Evolutionary conservation across 2,797 vertebrate species (phyloP), one percentile per base, ranked within the genome.

Genomic region (Otus scops): DNA sequence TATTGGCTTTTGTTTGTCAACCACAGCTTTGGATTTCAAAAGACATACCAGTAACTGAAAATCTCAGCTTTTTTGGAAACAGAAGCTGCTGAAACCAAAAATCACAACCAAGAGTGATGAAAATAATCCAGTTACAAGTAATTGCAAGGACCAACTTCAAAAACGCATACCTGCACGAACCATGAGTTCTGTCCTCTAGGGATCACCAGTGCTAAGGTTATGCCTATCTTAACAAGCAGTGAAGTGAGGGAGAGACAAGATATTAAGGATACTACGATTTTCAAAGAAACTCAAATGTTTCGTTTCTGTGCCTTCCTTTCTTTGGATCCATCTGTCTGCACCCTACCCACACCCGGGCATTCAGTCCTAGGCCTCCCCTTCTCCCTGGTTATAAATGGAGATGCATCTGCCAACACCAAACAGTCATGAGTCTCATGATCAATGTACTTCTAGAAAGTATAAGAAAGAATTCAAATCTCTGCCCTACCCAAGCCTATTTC

Each of bases 401-500:
- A 30, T 53, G 28, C 28, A 56, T 39, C 36, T 75, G 21, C 9
- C 27, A 75, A n/a, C 27, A 64, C 39, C 34, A 68, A 71, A 39
- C n/a, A 69, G 20, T 22, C 36, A 24, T 0, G 16, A 78, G 26
- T 23, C 27, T 54, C 23, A 6, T 4, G 6, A 45, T n/a, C 32
- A 56, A 79, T 7, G 15, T 50, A 74, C 56, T 54, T 51, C 30
- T 41, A 27, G 63, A 63, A 75, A 80, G 16, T 6, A 8, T 43
- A 67, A 79, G 59, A 82, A 79, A 65, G 32, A 87, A 64, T 64
- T 87, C 27, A 87, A 56, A 47, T 85, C 22, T 86, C 51, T 61
- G 54, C 27, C 85, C 36, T 87, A 28, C 38, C 10, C 50, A 65
- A 69, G 51, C 34, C 50, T 13, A 63, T 82, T 82, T 82, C 70